Evolutionary conservation across 2,888 invertebrate species (phyloP), one percentile per base, ranked within the genome.

Genomic region (Tetropium fuscum): DNA sequence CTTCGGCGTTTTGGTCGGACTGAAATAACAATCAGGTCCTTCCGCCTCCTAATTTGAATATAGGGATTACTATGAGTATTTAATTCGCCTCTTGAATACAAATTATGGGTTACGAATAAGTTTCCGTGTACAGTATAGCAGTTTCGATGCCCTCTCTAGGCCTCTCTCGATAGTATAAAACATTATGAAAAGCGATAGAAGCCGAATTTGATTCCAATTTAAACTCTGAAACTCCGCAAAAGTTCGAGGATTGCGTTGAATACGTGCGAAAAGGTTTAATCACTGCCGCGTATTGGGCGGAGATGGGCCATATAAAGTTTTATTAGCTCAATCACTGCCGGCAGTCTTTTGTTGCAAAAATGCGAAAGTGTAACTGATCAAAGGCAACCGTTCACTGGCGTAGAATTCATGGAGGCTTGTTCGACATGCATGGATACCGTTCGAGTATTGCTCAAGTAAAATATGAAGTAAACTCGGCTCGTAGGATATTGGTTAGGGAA

Each of bases 21-120:
- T 53, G 43, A 53, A 53, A 43, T 44, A 53, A 53, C 53, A 53
- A 53, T 38, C 32, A 53, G 20, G 30, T 43, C 53, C 44, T 53
- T 53, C 44, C 44, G 53, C 32, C 43, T 41, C 18, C 43, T 53
- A 53, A 53, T 53, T 53, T 53, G 41, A 53, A 53, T 53, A 53
- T 34, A 41, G 27, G 45, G 47, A 20, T 32, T 32, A 47, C 47
- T 18, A 47, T 15, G 47, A 47, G 19, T 34, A 18, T 47, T 47
- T 34, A 27, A 20, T 47, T 47, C 47, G 32, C 19, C 47, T 32
- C 2, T 13, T 32, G 47, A 47, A 47, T 47, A 32, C 47, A 32
- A 47, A 32, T 47, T 32, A 47, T 44, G 7, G 16, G 7, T 19
- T 27, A 16, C 16, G 10, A 34, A 13, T 34, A 13, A 34, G 13